Evolutionary conservation across 1,140 invertebrate genomes (phyloP).

Genomic region (Caerostris darwini): DNA sequence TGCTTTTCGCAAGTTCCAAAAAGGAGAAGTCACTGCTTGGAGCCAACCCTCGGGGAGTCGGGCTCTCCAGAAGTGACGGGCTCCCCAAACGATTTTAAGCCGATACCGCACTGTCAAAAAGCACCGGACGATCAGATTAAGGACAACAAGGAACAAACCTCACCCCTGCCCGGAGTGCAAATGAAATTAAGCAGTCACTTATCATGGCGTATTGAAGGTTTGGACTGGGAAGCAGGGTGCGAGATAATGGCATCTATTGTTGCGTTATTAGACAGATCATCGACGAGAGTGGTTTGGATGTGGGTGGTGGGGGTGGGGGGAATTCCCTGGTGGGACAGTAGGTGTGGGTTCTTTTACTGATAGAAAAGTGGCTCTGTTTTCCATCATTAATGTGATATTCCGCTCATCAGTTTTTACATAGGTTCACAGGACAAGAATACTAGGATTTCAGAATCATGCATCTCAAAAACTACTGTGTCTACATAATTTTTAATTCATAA

Average conservation of each 20-base stretch:
- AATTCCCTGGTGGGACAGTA: constrained; percentile 14
- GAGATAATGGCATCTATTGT: constrained; percentile 4
- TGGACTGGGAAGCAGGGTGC: neutral
- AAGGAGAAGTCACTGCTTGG: neutral
- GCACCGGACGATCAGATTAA: constrained; percentile 30
- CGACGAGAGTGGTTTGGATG: neutral
- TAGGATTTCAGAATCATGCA: too few relatives aligned
- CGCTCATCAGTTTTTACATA: neutral
- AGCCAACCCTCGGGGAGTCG: neutral
- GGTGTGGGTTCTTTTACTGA: neutral
- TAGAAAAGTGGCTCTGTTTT: neutral
- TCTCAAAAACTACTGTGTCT: too few relatives aligned
- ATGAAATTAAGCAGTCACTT: constrained; percentile 69
- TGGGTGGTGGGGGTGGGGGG: neutral
- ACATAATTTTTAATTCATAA: too few relatives aligned
- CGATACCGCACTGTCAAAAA: constrained; percentile 62
- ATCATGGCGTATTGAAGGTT: constrained; percentile 62
- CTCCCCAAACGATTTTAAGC: constrained; percentile 21
- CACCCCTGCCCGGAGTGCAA: constrained; percentile 9
- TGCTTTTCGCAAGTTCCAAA: constrained; percentile 58
- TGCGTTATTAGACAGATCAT: constrained; percentile 43
- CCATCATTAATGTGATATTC: neutral
- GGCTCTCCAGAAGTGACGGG: neutral
- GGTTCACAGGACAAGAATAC: too few relatives aligned
- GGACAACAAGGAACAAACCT: neutral